phyloP scores from a whole-genome alignment of 1,140 invertebrate species.

The Globodera rostochiensis region DNA sequence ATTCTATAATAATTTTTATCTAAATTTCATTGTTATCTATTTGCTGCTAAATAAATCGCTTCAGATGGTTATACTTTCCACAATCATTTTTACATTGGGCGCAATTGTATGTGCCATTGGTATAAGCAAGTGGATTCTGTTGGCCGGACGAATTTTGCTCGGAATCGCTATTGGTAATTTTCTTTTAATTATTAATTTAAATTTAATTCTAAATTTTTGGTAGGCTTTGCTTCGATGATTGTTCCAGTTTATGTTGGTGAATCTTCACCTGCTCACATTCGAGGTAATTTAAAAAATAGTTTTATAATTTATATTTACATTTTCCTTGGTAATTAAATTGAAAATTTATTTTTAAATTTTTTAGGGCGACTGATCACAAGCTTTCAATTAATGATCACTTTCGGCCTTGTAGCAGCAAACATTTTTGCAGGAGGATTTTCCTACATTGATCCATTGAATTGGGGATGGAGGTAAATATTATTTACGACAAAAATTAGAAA shows the following conservation, averaged over 20 bases:
- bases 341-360: not conserved
- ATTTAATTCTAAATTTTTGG: slow-evolving; percentile 33
- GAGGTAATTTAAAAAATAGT: slow-evolving; percentile 70
- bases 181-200: not conserved
- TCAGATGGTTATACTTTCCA: slow-evolving; percentile 70
- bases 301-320: slow-evolving; percentile 43
- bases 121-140: slow-evolving; percentile 67
- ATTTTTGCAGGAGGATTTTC: slow-evolving; percentile 71
- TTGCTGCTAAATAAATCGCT: no score
- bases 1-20: not conserved
- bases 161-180: slow-evolving; percentile 71
- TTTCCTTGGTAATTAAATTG: not conserved
- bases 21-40: not conserved
- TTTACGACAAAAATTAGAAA: not conserved
- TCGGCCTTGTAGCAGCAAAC: slow-evolving; percentile 71
- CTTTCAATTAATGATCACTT: slow-evolving; percentile 72
- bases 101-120: slow-evolving; percentile 71
- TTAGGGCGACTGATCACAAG: slow-evolving; percentile 70
- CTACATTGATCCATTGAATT: slow-evolving; percentile 64
- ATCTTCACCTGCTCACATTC: slow-evolving; percentile 69
- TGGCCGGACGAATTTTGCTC: slow-evolving; percentile 71
- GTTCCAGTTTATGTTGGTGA: slow-evolving; percentile 74
- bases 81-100: slow-evolving; percentile 71
- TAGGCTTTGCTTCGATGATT: slow-evolving; percentile 72
- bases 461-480: slow-evolving; percentile 70